phyloP scores from a whole-genome alignment of 1,140 invertebrate genomes.

The Heliothis virescens region DNA sequence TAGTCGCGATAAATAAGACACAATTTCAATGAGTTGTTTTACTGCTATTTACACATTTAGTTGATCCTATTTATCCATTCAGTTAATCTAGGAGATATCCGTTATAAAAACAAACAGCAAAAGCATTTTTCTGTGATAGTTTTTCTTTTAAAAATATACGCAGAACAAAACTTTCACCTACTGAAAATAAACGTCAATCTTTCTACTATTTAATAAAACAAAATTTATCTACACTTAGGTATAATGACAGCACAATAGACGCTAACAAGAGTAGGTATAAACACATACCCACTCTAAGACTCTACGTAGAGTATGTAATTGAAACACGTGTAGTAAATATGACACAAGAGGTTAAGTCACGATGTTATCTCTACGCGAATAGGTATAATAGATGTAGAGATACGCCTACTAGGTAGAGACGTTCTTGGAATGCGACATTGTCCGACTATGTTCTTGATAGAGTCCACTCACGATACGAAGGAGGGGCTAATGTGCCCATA shows the following conservation, averaged over 20 bases:
- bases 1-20: background rate
- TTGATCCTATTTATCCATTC: too few species aligned
- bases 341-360: conserved; percentile 44
- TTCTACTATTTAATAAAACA: background rate
- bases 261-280: background rate
- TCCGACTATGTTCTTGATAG: conserved; percentile 47
- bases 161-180: too few species aligned
- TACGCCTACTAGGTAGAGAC: conserved; percentile 50
- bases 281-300: background rate
- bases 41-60: background rate
- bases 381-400: conserved; percentile 45
- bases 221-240: background rate
- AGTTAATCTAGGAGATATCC: too few species aligned
- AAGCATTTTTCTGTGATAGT: too few species aligned
- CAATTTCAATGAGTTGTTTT: background rate
- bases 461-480: conserved; percentile 49
- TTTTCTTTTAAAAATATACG: too few species aligned
- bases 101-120: too few species aligned
- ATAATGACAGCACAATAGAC: background rate
- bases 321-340: conserved; percentile 44
- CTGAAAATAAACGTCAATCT: background rate
- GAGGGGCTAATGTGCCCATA: conserved; percentile 31
- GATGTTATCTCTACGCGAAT: conserved; percentile 43
- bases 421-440: conserved; percentile 51
- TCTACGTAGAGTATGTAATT: conserved; percentile 33